Conservation (phyloP, 1,140 invertebrate genomes). For the Hypothenemus hampei region DNA sequence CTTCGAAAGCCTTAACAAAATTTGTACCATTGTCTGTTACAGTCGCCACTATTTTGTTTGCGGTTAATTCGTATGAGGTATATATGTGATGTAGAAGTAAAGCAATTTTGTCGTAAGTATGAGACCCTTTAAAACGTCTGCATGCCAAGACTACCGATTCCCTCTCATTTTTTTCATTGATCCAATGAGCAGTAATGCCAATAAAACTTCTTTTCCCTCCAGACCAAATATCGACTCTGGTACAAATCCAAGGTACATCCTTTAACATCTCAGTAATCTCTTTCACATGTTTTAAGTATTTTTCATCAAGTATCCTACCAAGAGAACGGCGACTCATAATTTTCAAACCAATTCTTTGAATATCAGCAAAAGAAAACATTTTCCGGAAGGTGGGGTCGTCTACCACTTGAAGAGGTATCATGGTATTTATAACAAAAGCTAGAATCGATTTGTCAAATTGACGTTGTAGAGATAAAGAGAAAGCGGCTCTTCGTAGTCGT, state of each 20-base stretch:
- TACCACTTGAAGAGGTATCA: neutral
- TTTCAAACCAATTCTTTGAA: too few species aligned
- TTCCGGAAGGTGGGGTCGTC: neutral
- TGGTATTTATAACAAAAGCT: neutral
- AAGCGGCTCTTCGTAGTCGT: too few species aligned
- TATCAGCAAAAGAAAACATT: neutral
- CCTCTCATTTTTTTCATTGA: neutral
- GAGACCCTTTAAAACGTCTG: neutral
- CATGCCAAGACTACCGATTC: neutral
- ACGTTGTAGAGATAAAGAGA: too few species aligned
- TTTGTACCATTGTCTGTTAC: neutral
- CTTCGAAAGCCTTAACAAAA: neutral
- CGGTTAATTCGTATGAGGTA: neutral
- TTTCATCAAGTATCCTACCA: neutral
- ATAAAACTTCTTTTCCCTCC: neutral
- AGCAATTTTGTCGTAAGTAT: neutral
- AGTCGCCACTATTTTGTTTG: neutral
- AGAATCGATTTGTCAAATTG: neutral
- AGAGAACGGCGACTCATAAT: neutral
- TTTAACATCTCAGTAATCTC: neutral
- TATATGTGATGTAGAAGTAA: neutral
- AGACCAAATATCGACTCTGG: constrained; percentile 2
- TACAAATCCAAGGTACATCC: neutral
- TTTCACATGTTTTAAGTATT: neutral
- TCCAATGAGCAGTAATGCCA: neutral